phyloP scores from a whole-genome alignment of 2,113 vertebrate species.

The Meriones unguiculatus region DNA sequence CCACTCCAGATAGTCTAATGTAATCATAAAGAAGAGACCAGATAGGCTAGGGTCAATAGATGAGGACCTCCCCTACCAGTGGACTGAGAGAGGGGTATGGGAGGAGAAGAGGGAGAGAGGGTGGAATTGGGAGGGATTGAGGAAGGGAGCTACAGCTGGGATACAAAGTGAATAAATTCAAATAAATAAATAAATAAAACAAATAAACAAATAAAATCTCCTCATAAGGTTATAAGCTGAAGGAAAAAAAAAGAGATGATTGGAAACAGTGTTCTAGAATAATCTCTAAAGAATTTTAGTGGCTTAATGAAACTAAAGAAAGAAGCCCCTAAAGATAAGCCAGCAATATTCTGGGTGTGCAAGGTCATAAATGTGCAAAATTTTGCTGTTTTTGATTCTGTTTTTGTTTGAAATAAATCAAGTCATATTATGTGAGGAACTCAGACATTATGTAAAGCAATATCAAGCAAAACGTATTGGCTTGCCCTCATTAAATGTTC shows the following conservation, averaged over 20 bases:
- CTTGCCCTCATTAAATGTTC: not conserved
- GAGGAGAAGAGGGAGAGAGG: too few relatives aligned
- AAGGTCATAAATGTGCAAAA: not conserved
- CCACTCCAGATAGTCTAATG: slow-evolving; percentile 31
- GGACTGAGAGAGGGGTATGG: too few relatives aligned
- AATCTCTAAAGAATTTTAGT: not conserved
- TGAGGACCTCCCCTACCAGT: too few relatives aligned
- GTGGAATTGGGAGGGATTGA: too few relatives aligned
- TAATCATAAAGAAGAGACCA: slow-evolving; percentile 10
- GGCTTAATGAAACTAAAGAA: not conserved
- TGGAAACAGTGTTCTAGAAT: slow-evolving; percentile 62
- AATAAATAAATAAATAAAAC: too few relatives aligned
- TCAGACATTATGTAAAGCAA: not conserved
- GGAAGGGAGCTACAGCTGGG: too few relatives aligned
- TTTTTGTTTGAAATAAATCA: not conserved
- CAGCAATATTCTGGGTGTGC: not conserved
- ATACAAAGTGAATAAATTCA: too few relatives aligned
- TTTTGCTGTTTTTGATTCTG: not conserved
- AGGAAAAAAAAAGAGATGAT: not conserved
- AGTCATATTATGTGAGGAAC: not conserved
- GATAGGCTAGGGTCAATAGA: too few relatives aligned
- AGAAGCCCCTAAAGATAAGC: slow-evolving; percentile 36
- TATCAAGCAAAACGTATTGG: not conserved
- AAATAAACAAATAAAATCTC: not conserved
- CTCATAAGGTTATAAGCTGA: slow-evolving; percentile 51